Evolutionary conservation across 2,797 vertebrate species (phyloP).

Genomic region (Semaprochilodus insignis): DNA sequence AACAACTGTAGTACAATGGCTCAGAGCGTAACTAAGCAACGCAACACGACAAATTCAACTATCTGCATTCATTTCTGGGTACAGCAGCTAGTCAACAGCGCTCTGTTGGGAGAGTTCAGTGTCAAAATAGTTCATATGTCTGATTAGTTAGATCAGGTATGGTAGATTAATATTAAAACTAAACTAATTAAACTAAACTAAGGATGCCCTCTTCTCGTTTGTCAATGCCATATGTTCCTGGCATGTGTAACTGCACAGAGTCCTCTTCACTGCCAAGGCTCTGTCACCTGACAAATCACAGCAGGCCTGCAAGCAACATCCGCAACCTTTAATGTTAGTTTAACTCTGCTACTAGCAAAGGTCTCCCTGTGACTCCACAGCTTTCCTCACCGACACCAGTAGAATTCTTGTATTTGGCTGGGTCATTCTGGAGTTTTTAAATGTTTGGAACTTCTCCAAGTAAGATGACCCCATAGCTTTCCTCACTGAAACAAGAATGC

Average conservation of each 20-base stretch:
- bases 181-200: background rate
- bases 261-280: background rate
- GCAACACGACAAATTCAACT: background rate
- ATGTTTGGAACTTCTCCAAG: background rate
- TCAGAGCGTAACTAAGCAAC: background rate
- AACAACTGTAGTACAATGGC: background rate
- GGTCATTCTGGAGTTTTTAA: too few relatives aligned
- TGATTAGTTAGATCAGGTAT: constrained; percentile 1
- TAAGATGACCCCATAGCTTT: background rate
- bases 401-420: too few relatives aligned
- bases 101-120: background rate
- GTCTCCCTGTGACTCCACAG: background rate
- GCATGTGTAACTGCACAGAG: background rate
- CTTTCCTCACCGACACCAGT: constrained; percentile 11
- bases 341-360: background rate
- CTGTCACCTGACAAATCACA: constrained; percentile 19
- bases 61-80: background rate
- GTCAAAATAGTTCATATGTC: background rate
- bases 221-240: background rate
- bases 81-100: background rate
- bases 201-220: background rate
- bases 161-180: background rate
- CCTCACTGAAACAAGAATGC: background rate
- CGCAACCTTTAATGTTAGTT: constrained; percentile 1
- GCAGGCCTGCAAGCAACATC: constrained; percentile 10